Percentiles rank a stretch among this genome's conserved stretches.
Conservation (phyloP, 1,140 invertebrate species). For the Platyura marginata region DNA sequence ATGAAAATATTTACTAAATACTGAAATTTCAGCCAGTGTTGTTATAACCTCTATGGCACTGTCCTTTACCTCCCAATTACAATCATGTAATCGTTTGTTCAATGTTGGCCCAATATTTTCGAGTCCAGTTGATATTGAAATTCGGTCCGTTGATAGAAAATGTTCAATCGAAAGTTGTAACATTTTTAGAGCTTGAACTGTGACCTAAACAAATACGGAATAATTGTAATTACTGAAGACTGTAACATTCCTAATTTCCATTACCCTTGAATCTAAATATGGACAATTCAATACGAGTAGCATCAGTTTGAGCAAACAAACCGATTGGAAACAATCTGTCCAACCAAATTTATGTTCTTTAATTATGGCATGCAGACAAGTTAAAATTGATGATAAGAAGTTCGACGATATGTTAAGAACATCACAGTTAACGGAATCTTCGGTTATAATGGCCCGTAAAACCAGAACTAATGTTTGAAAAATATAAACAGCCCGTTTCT, state of each 20-base stretch:
- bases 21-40: constrained; percentile 43
- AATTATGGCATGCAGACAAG: constrained; percentile 38
- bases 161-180: constrained; percentile 47
- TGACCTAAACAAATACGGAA: constrained; percentile 39
- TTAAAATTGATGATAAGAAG: constrained; percentile 36
- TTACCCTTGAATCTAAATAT: constrained; percentile 22
- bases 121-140: constrained; percentile 41
- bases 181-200: constrained; percentile 44
- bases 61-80: constrained; percentile 55
- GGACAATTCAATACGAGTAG: constrained; percentile 23
- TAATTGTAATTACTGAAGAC: neutral
- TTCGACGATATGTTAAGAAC: too few relatives aligned
- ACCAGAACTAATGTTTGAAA: constrained; percentile 49
- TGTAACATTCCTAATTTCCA: constrained; percentile 4
- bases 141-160: constrained; percentile 54
- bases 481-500: constrained; percentile 44
- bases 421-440: too few relatives aligned
- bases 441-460: too few relatives aligned
- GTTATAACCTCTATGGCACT: constrained; percentile 49
- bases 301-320: constrained; percentile 19
- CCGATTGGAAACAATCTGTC: constrained; percentile 33
- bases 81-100: constrained; percentile 45
- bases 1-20: constrained; percentile 35
- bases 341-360: constrained; percentile 51
- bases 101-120: constrained; percentile 42